A percentile compares a stretch with the other conserved stretches of the same genome.
phyloP scores from a whole-genome alignment of 1,140 invertebrate species.

The Sweltsa coloradensis region DNA sequence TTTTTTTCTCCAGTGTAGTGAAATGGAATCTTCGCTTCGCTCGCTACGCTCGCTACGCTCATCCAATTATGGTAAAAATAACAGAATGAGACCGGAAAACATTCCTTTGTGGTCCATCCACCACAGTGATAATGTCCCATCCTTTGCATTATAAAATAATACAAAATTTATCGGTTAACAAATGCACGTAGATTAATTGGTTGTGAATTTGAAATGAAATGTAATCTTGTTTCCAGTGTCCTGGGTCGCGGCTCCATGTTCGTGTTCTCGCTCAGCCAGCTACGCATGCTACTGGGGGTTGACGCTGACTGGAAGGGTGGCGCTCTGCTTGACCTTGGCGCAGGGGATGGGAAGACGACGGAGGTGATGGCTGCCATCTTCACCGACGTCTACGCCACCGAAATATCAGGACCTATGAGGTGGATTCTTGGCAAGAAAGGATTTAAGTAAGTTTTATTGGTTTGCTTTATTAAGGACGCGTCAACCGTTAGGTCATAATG shows the following conservation, averaged over 20 bases:
- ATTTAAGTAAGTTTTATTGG: slow-evolving; percentile 63
- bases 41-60: too few species aligned
- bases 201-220: not conserved
- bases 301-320: slow-evolving; percentile 28
- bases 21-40: too few species aligned
- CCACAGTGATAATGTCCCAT: too few species aligned
- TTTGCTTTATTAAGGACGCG: too few species aligned
- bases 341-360: slow-evolving; percentile 84
- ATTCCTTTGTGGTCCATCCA: too few species aligned
- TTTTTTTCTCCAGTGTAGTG: too few species aligned
- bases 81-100: too few species aligned
- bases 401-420: slow-evolving; percentile 74
- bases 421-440: slow-evolving; percentile 54
- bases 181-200: too few species aligned
- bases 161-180: too few species aligned
- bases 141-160: too few species aligned
- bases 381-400: slow-evolving; percentile 63
- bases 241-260: slow-evolving; percentile 86
- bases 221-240: slow-evolving; percentile 42
- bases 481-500: too few species aligned
- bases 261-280: slow-evolving; percentile 69
- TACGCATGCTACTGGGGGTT: slow-evolving; percentile 45
- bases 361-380: slow-evolving; percentile 59
- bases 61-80: too few species aligned
- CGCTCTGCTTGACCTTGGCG: slow-evolving; percentile 71